These are phyloP conservation scores for Dascyllus trimaculatus DNA, from an alignment of 2,113 vertebrate species.

Conservation along the genomic window DNA sequence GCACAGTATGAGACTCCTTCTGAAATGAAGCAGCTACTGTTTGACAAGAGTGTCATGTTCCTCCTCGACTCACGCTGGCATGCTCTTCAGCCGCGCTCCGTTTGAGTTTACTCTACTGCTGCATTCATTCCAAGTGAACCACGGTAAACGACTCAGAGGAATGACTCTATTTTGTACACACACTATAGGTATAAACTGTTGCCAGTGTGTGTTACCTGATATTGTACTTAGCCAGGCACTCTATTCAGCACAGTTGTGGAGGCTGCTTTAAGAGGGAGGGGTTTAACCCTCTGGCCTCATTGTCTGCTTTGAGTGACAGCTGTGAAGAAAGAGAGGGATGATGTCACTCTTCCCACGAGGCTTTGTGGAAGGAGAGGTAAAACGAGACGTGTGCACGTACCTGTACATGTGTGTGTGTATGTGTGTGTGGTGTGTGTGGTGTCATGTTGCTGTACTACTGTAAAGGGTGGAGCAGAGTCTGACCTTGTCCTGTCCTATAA, in stretches of 20 bases:
- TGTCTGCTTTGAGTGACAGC: conserved; percentile 70
- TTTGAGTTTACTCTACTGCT: neutral
- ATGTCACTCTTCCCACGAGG: conserved; percentile 77
- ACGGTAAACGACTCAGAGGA: neutral
- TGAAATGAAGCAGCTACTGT: neutral
- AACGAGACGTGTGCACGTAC: conserved; percentile 45
- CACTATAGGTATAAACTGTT: neutral
- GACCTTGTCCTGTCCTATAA: conserved; percentile 61
- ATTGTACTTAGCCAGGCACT: conserved; percentile 1
- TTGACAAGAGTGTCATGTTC: neutral
- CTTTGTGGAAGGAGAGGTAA: conserved; percentile 66
- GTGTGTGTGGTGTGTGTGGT: conserved; percentile 43
- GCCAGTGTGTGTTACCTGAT: conserved; percentile 32
- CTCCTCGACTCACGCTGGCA: neutral
- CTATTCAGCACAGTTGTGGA: conserved; percentile 11
- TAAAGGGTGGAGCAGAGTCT: conserved; percentile 68
- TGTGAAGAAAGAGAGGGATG: conserved; percentile 59
- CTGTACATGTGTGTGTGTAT: conserved; percentile 38
- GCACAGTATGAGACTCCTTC: no score
- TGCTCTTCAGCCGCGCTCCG: neutral
- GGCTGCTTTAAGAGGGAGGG: conserved; percentile 22
- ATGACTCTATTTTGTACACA: neutral
- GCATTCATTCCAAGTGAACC: neutral
- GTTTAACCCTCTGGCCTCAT: conserved; percentile 56
- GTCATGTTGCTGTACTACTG: conserved; percentile 68